phyloP scores from a whole-genome alignment of 2,797 vertebrate species.

The Eupleurogrammus muticus region DNA sequence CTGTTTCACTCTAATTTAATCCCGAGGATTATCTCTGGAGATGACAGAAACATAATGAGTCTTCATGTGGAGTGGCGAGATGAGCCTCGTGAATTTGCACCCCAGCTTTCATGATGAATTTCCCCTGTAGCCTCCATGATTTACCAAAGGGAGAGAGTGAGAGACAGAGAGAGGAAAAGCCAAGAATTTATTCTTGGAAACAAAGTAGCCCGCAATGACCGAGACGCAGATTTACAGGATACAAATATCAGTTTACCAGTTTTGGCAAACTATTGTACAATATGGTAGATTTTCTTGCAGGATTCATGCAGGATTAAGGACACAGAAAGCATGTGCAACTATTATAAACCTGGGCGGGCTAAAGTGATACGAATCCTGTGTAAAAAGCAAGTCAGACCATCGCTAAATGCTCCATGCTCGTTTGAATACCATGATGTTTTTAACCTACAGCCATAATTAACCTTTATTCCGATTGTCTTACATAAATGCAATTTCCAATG shows the following conservation, averaged over 20 bases:
- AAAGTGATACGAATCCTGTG: slow-evolving; percentile 16
- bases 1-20: slow-evolving; percentile 54
- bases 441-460: slow-evolving; percentile 65
- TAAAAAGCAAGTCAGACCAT: slow-evolving; percentile 47
- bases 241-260: slow-evolving; percentile 17
- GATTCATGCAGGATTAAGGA: slow-evolving; percentile 42
- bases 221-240: slow-evolving; percentile 23
- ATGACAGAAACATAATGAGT: slow-evolving; percentile 38
- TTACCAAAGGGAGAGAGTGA: background rate
- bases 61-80: slow-evolving; percentile 43
- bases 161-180: background rate
- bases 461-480: slow-evolving; percentile 61
- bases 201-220: slow-evolving; percentile 5
- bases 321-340: slow-evolving; percentile 26
- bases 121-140: slow-evolving; percentile 17
- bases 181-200: background rate
- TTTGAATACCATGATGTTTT: slow-evolving; percentile 49
- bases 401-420: slow-evolving; percentile 41
- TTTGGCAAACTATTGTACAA: slow-evolving; percentile 14
- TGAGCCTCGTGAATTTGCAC: slow-evolving; percentile 43
- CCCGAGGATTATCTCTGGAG: slow-evolving; percentile 41
- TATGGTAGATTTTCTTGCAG: slow-evolving; percentile 8
- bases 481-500: slow-evolving; percentile 59
- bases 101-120: slow-evolving; percentile 34
- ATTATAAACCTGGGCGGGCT: slow-evolving; percentile 32